These are phyloP conservation scores for Stenotaenia linearis DNA, from an alignment of 2,888 invertebrate species.

Conservation along the genomic window DNA sequence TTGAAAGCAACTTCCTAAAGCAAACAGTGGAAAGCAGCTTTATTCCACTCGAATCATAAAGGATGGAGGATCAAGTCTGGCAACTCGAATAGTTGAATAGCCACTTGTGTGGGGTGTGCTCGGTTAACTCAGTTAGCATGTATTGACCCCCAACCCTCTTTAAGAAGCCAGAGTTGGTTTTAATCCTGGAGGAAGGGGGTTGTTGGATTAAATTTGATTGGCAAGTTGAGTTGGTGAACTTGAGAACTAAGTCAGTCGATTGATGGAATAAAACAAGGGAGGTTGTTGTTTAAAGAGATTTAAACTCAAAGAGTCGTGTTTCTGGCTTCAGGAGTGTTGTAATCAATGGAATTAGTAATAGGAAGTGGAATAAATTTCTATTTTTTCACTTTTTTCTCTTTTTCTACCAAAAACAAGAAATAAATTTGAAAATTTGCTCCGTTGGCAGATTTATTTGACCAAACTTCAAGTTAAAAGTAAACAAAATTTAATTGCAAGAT, in stretches of 20 bases:
- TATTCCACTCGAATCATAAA: slow-evolving; percentile 6
- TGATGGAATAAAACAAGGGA: neutral
- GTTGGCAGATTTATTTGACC: too few relatives aligned
- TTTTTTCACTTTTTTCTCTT: too few relatives aligned
- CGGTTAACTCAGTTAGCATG: neutral
- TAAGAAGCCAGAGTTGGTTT: slow-evolving; percentile 3
- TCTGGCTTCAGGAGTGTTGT: neutral
- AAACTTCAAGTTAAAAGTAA: too few relatives aligned
- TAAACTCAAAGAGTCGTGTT: neutral
- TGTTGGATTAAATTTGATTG: slow-evolving; percentile 3
- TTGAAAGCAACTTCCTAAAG: neutral
- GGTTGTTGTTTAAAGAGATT: neutral
- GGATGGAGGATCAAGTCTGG: neutral
- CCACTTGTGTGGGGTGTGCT: neutral
- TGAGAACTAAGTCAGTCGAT: neutral
- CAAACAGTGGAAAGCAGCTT: neutral
- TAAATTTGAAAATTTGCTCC: too few relatives aligned
- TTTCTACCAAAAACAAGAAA: too few relatives aligned
- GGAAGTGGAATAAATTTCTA: too few relatives aligned
- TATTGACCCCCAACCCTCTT: slow-evolving; percentile 2
- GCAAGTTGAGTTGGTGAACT: slow-evolving; percentile 1
- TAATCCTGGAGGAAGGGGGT: neutral
- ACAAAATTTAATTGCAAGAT: too few relatives aligned
- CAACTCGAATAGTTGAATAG: neutral
- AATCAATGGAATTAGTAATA: neutral